Conservation (phyloP, 2,888 invertebrate species). For the Epirrhoe tristata region DNA sequence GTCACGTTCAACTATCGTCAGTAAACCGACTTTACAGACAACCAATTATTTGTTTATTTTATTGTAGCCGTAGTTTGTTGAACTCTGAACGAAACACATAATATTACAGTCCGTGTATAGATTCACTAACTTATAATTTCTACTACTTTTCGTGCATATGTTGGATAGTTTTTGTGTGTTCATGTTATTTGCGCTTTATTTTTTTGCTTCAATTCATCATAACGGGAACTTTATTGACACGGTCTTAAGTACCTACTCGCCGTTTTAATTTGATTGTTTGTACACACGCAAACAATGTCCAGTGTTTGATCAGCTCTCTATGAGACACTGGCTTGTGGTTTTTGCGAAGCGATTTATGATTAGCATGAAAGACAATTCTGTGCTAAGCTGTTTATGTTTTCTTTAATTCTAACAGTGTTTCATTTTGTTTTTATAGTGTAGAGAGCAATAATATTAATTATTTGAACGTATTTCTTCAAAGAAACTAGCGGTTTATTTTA, state of each 20-base stretch:
- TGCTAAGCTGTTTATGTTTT: constrained; percentile 2
- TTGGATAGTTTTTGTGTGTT: constrained; percentile 5
- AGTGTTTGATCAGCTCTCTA: constrained; percentile 54
- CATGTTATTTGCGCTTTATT: constrained; percentile 3
- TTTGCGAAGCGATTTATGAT: constrained; percentile 13
- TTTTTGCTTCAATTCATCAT: constrained; percentile 30
- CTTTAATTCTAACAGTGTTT: background rate
- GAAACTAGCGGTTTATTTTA: background rate
- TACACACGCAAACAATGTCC: constrained; percentile 62
- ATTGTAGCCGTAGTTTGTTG: background rate
- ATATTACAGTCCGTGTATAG: background rate
- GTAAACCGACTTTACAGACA: too few species aligned
- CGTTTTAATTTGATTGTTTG: constrained; percentile 58
- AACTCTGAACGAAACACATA: background rate
- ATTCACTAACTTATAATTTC: background rate
- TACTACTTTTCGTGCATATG: background rate
- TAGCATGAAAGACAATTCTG: constrained; percentile 9
- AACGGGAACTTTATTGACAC: constrained; percentile 51
- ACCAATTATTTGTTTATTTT: background rate
- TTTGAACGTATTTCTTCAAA: too few species aligned
- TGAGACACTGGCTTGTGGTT: constrained; percentile 21
- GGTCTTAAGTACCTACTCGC: constrained; percentile 41
- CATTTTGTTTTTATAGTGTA: background rate
- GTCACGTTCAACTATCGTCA: too few species aligned
- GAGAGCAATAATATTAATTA: too few species aligned